These are phyloP conservation scores for Arothron firmamentum DNA, from an alignment of 2,113 vertebrate genomes.

Conservation along the genomic window DNA sequence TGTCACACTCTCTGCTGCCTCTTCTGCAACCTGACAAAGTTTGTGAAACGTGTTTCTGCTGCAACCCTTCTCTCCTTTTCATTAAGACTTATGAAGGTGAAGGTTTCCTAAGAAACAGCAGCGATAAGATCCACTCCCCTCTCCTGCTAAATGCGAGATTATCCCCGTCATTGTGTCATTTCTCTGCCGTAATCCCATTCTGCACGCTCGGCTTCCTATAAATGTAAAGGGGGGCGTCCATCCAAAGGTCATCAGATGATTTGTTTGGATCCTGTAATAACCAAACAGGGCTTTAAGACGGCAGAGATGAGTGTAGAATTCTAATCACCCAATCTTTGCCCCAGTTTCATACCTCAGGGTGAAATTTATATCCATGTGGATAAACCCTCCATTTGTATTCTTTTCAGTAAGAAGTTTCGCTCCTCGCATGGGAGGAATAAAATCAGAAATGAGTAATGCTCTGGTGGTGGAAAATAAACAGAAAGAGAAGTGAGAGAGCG, in stretches of 20 bases:
- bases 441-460: too few species aligned
- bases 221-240: conserved; percentile 14
- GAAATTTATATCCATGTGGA: neutral
- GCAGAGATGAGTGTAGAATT: conserved; percentile 1
- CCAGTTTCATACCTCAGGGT: neutral
- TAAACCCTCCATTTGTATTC: neutral
- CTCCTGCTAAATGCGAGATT: conserved; percentile 20
- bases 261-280: conserved; percentile 11
- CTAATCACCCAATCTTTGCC: neutral
- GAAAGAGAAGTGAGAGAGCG: conserved; percentile 7
- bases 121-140: conserved; percentile 1
- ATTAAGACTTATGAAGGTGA: neutral
- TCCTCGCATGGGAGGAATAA: neutral
- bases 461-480: conserved; percentile 2
- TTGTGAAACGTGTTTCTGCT: conserved; percentile 5
- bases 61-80: too few species aligned
- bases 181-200: conserved; percentile 13
- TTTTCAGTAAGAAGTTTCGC: neutral
- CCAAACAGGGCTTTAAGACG: conserved; percentile 10
- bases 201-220: conserved; percentile 23
- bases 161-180: conserved; percentile 20
- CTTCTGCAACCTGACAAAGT: neutral
- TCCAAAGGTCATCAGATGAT: conserved; percentile 38
- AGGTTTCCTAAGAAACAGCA: conserved; percentile 1
- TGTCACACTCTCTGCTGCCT: conserved; percentile 18